These are phyloP conservation scores for Yponomeuta cagnagella DNA, from an alignment of 2,888 invertebrate species.

Conservation along the genomic window DNA sequence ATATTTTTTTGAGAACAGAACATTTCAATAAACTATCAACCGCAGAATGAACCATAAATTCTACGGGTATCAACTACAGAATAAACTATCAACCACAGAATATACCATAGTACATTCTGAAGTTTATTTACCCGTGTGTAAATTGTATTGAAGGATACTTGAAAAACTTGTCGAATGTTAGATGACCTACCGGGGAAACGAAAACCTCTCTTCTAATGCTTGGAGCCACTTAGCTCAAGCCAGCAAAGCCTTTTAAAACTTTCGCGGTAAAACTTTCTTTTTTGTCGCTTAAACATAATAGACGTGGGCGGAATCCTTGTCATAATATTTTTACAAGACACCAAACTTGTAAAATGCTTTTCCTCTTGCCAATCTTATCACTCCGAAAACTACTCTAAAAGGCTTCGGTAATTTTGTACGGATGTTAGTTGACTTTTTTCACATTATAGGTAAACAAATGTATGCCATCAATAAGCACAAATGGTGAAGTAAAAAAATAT, in stretches of 20 bases:
- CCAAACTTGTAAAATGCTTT: background rate
- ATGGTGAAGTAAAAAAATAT: too few relatives aligned
- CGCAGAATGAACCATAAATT: too few relatives aligned
- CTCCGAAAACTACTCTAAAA: background rate
- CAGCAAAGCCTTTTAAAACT: constrained; percentile 8
- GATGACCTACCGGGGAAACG: background rate
- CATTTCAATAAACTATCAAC: too few relatives aligned
- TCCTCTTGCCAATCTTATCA: background rate
- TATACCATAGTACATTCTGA: too few relatives aligned
- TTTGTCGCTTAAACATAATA: background rate
- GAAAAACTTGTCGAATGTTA: background rate
- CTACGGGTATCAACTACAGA: too few relatives aligned
- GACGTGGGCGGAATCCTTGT: background rate
- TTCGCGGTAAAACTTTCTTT: background rate
- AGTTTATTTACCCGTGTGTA: background rate
- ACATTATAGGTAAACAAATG: too few relatives aligned
- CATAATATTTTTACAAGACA: constrained; percentile 15
- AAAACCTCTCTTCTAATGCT: constrained; percentile 4
- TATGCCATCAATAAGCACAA: too few relatives aligned
- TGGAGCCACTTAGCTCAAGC: background rate
- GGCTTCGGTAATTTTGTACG: too few relatives aligned
- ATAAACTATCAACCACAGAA: too few relatives aligned
- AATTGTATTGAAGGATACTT: background rate
- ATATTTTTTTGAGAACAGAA: too few relatives aligned
- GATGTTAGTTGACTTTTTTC: too few relatives aligned